These are phyloP conservation scores for Conomelus anceps DNA, from an alignment of 2,888 invertebrate species.

Conservation along the genomic window DNA sequence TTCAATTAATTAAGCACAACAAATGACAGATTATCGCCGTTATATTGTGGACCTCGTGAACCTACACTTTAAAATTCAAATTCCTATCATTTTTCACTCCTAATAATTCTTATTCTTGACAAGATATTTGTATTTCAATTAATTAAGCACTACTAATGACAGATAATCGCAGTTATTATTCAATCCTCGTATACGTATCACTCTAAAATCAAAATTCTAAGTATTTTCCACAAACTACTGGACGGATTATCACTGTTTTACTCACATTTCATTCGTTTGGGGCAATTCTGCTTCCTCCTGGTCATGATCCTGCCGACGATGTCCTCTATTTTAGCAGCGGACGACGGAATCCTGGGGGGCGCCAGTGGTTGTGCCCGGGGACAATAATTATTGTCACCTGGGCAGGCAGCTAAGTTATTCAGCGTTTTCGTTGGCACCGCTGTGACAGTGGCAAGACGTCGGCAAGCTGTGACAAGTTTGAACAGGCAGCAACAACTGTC, in stretches of 20 bases:
- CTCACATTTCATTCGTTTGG: conserved; percentile 49
- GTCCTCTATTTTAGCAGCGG: background rate
- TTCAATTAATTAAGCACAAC: no score
- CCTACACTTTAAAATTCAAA: no score
- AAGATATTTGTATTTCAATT: no score
- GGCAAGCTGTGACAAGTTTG: background rate
- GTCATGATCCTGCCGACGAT: conserved; percentile 40
- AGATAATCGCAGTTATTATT: background rate
- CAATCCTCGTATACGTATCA: background rate
- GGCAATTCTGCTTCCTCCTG: conserved; percentile 48
- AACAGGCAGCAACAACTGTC: background rate
- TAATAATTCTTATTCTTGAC: no score
- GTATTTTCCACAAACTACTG: no score
- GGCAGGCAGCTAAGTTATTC: background rate
- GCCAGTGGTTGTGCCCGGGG: conserved; percentile 6
- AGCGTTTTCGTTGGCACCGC: background rate
- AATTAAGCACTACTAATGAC: background rate
- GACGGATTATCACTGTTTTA: conserved; percentile 1
- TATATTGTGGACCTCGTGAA: background rate
- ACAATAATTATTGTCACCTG: background rate
- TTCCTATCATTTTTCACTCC: no score
- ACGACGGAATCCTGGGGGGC: background rate
- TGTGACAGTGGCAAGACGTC: background rate
- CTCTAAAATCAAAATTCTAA: background rate
- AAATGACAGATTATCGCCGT: background rate